Conservation (phyloP, 1,140 invertebrate genomes). For the Mizuhopecten yessoensis region DNA sequence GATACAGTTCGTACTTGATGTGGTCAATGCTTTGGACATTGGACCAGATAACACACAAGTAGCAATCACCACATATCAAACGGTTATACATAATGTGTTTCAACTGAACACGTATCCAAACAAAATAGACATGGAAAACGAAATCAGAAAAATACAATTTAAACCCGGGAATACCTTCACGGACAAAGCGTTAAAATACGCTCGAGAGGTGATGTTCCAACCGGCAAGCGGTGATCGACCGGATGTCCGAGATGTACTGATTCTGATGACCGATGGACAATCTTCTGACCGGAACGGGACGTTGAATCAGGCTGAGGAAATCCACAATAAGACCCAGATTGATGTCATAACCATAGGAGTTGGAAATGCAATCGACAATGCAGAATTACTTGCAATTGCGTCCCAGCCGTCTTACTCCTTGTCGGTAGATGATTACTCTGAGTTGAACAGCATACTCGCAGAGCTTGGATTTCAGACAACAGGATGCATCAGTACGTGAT, state of each 20-base stretch:
- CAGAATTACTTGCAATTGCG: neutral
- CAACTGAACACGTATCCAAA: neutral
- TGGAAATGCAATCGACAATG: neutral
- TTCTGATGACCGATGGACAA: neutral
- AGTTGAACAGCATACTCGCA: neutral
- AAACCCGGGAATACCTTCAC: neutral
- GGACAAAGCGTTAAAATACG: neutral
- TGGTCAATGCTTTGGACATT: constrained; percentile 15
- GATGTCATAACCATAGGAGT: neutral
- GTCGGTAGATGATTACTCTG: neutral
- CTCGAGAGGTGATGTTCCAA: neutral
- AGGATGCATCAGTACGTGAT: neutral
- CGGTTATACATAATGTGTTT: neutral
- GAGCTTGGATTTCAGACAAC: neutral
- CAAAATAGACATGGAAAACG: neutral
- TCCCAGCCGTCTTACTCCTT: neutral
- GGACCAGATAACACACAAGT: constrained; percentile 3
- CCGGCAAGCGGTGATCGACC: neutral
- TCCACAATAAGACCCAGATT: neutral
- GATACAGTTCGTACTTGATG: neutral
- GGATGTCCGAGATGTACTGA: neutral
- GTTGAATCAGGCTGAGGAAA: neutral
- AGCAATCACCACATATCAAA: neutral
- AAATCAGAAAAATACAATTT: neutral
- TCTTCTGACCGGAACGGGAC: neutral